Conservation (phyloP, 2,797 vertebrate species). For the Okamejei kenojei region DNA sequence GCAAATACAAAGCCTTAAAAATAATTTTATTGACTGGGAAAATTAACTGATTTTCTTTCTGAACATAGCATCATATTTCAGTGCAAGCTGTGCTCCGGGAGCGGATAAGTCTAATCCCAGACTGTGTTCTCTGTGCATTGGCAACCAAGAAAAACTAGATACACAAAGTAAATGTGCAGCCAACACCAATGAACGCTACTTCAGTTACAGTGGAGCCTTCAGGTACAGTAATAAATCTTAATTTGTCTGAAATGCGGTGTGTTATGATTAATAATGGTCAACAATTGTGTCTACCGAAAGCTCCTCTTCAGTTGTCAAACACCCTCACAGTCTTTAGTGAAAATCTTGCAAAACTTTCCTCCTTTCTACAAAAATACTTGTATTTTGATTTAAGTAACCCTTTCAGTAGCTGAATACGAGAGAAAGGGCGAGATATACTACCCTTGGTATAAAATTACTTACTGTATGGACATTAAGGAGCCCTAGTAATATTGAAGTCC, state of each 20-base stretch:
- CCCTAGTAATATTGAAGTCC: too few species aligned
- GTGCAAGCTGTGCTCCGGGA: slow-evolving; percentile 54
- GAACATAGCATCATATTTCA: slow-evolving; percentile 49
- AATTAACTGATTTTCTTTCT: slow-evolving; percentile 9
- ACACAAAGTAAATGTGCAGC: slow-evolving; percentile 45
- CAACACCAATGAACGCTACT: slow-evolving; percentile 50
- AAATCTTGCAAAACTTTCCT: too few species aligned
- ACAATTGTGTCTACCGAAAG: neutral
- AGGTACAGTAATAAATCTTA: slow-evolving; percentile 45
- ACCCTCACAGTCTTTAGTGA: too few species aligned
- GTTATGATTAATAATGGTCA: neutral
- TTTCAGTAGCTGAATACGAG: too few species aligned
- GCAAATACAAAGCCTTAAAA: neutral
- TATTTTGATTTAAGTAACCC: too few species aligned
- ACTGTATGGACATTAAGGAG: too few species aligned
- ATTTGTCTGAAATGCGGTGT: neutral
- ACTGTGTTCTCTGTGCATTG: slow-evolving; percentile 51
- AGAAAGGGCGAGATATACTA: too few species aligned
- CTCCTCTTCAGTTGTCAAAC: too few species aligned
- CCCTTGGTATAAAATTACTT: too few species aligned
- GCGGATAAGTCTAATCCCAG: slow-evolving; percentile 41
- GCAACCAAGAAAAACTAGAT: slow-evolving; percentile 36
- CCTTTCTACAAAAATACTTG: too few species aligned
- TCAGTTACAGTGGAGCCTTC: slow-evolving; percentile 50
- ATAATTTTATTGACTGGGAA: neutral